Evolutionary conservation across 2,888 invertebrate genomes (phyloP).

Genomic region (Dichetophora obliterata): DNA sequence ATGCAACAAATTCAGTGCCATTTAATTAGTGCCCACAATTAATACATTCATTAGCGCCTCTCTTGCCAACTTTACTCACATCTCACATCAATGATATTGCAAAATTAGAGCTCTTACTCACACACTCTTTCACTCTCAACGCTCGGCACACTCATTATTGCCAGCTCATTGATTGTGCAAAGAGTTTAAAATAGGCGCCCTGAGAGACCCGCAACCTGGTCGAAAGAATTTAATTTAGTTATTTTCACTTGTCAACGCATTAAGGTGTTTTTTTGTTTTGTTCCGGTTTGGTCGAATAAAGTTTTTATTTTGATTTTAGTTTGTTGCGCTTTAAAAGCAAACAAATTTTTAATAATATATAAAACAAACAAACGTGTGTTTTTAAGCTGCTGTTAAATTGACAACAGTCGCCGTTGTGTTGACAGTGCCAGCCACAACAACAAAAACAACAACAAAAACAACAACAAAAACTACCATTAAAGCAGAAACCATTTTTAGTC

Average conservation of each 20-base stretch:
- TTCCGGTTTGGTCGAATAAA: neutral
- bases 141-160: slow-evolving; percentile 12
- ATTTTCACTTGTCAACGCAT: slow-evolving; percentile 42
- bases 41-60: too few species aligned
- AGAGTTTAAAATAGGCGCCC: neutral
- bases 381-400: neutral
- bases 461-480: neutral
- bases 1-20: neutral
- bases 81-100: slow-evolving; percentile 23
- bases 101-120: neutral
- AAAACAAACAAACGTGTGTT: neutral
- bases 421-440: neutral
- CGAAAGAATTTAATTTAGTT: slow-evolving; percentile 35
- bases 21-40: too few species aligned
- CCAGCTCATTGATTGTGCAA: slow-evolving; percentile 5
- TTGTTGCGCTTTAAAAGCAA: too few species aligned
- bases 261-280: slow-evolving; percentile 32
- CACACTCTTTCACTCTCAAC: neutral
- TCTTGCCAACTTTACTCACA: neutral
- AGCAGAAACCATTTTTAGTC: too few species aligned
- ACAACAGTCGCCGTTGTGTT: neutral
- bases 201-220: neutral
- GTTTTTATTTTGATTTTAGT: too few species aligned
- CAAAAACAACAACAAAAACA: neutral
- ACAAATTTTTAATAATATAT: neutral